Conservation (phyloP, 1,140 invertebrate species). For the Andrena cerasifolii region DNA sequence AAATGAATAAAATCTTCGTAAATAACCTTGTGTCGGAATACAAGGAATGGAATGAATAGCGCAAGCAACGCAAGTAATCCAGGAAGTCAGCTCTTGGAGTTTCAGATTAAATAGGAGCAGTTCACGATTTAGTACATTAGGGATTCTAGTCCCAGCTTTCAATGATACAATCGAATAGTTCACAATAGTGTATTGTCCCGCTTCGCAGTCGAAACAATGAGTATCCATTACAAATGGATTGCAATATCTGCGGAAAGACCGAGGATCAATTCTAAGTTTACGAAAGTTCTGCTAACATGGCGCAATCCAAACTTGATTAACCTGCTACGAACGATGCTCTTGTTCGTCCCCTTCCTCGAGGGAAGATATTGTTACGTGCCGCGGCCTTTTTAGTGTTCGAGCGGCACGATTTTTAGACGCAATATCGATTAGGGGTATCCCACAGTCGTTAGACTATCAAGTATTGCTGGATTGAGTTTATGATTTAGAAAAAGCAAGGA, state of each 20-base stretch:
- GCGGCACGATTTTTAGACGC: too few species aligned
- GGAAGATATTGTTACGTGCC: too few species aligned
- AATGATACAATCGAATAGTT: not conserved
- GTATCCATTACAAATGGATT: constrained; percentile 46
- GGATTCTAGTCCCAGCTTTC: not conserved
- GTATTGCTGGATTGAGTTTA: too few species aligned
- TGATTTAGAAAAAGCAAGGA: too few species aligned
- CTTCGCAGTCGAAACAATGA: constrained; percentile 46
- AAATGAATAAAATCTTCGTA: too few species aligned
- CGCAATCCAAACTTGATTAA: constrained; percentile 41
- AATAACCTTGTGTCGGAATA: too few species aligned
- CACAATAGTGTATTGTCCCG: constrained; percentile 19
- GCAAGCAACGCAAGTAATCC: not conserved
- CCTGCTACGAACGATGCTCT: not conserved
- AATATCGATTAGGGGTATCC: too few species aligned
- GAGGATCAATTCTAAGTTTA: constrained; percentile 41
- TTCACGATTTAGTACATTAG: constrained; percentile 21
- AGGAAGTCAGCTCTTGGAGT: not conserved
- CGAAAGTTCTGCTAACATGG: constrained; percentile 14
- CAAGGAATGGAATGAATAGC: too few species aligned
- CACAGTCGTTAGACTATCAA: too few species aligned
- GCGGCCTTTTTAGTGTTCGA: too few species aligned
- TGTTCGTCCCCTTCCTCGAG: too few species aligned
- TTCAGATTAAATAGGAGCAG: not conserved
- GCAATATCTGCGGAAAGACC: constrained; percentile 18